Evolutionary conservation across 2,888 invertebrate genomes (phyloP), one percentile per base, ranked within the genome.

Genomic region (Gnatocerus cornutus): DNA sequence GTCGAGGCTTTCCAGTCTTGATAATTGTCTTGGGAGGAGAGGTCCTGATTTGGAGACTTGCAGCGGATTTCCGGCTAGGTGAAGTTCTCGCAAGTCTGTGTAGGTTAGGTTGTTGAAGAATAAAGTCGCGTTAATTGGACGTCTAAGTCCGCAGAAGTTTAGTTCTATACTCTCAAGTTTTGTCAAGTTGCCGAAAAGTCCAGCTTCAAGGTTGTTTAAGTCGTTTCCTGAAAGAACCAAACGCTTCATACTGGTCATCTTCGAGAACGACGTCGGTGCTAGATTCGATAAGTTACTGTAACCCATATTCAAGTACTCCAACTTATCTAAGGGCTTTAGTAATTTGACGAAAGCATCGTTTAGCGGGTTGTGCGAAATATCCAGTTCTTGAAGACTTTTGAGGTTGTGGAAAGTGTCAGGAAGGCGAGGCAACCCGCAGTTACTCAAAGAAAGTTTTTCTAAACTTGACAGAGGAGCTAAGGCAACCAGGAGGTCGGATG

Each of bases 271-370:
- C 29, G 89, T 87, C 37, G 90, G 90, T 0, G 90, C 89, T 62
- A 92, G 86, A 72, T 88, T 87, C 0, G 90, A 90, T 1, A 92
- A 84, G 79, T 90, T 89, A 81, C 91, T 91, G 79, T 91, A 91
- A 4, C 92, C 91, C 91, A 92, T 92, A 80, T 92, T 91, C 2
- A 92, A 84, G 77, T 90, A 91, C 81, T 91, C 90, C 41, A 92
- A 83, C 9, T 90, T 89, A 68, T 89, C 88, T 0, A 92, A 82
- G 0, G 92, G 92, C 1, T 89, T 89, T 12, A 92, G 82, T 21
- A 92, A 81, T 75, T 87, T 88, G 5, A 90, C 89, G 79, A 92
- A 92, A 0, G 90, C 91, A 76, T 91, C 89, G 46, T 89, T 88
- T 0, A 92, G 83, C 0, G 92, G 92, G 82, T 92, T 92, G 78